Conservation (phyloP, 2,888 invertebrate genomes). For the Halocaridina rubra region DNA sequence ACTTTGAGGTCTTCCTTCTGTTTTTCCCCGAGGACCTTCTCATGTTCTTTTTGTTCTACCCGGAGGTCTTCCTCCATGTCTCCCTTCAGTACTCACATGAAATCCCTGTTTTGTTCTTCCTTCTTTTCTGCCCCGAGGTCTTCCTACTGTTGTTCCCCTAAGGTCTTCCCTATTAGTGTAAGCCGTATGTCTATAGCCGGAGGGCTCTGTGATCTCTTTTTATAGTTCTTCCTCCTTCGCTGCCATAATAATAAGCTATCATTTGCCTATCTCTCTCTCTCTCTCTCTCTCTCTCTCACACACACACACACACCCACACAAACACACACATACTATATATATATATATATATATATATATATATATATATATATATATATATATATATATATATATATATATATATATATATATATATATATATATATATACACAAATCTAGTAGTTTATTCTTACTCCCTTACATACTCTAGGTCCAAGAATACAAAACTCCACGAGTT, state of each 20-base stretch:
- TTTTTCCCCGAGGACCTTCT: not conserved
- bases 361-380: conserved; percentile 7
- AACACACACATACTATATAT: not conserved
- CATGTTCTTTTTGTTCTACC: not conserved
- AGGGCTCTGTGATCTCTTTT: too few relatives aligned
- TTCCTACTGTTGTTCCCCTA: not conserved
- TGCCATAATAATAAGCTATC: not conserved
- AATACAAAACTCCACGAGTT: not conserved
- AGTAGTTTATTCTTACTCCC: not conserved
- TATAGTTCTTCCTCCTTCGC: too few relatives aligned
- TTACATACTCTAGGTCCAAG: not conserved
- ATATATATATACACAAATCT: not conserved
- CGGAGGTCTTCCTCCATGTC: not conserved
- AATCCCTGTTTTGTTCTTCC: too few relatives aligned
- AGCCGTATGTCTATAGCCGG: too few relatives aligned
- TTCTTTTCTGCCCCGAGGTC: not conserved
- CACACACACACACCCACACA: not conserved
- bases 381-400: not conserved
- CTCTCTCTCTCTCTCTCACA: not conserved
- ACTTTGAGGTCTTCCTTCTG: too few relatives aligned
- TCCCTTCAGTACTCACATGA: too few relatives aligned
- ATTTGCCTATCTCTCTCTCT: not conserved
- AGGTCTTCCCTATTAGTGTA: not conserved
- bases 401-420: not conserved
- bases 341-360: not conserved